Percentiles rank a stretch among this genome's conserved stretches.
These are phyloP conservation scores for Amblyjoppa fuscipennis DNA, from an alignment of 2,888 invertebrate species.

Conservation along the genomic window DNA sequence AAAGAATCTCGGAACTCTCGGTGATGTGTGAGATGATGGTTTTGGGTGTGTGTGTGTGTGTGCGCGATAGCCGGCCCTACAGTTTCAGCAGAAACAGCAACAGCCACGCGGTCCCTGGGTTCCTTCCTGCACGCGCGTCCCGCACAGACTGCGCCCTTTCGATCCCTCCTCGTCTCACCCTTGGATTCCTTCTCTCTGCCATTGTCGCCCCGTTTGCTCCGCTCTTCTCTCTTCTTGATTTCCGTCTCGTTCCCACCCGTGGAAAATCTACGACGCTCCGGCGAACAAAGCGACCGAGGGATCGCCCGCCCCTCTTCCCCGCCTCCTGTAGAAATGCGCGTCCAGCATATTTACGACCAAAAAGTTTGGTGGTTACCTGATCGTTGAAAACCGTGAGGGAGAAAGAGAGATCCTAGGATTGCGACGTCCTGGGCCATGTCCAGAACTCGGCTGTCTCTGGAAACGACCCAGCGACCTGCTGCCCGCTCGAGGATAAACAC, in stretches of 20 bases:
- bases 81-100: constrained; percentile 53
- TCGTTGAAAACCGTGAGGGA: constrained; percentile 60
- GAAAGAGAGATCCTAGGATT: constrained; percentile 17
- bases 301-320: constrained; percentile 28
- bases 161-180: constrained; percentile 49
- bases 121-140: constrained; percentile 55
- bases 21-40: constrained; percentile 1
- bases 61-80: constrained; percentile 24
- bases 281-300: constrained; percentile 76
- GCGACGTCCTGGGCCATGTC: constrained; percentile 28
- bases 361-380: constrained; percentile 73
- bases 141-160: constrained; percentile 59
- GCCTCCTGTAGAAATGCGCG: constrained; percentile 75
- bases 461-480: constrained; percentile 66
- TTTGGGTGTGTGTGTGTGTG: constrained; percentile 22
- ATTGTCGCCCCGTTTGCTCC: constrained; percentile 49
- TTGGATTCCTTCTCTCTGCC: constrained; percentile 40
- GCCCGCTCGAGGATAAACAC: constrained; percentile 43
- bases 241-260: constrained; percentile 59
- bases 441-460: constrained; percentile 33
- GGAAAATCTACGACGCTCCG: constrained; percentile 55
- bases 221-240: constrained; percentile 36
- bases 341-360: constrained; percentile 80
- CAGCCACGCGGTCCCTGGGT: constrained; percentile 37
- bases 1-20: constrained; percentile 72